Percentiles rank a stretch among this genome's conserved stretches.
phyloP scores from a whole-genome alignment of 2,888 invertebrate genomes.

The Heliconius hortense region DNA sequence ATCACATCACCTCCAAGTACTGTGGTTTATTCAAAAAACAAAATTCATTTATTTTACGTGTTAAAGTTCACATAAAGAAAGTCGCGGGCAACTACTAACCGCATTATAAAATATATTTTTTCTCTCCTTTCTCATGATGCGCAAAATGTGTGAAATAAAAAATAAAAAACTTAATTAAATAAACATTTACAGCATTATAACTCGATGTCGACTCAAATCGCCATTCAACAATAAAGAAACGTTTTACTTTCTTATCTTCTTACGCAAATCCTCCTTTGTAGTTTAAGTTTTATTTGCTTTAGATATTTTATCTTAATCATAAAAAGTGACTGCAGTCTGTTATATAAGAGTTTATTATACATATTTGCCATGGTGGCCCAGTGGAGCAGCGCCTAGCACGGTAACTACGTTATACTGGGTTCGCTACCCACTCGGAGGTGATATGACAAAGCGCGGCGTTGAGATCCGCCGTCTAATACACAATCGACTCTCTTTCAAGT shows the following conservation, averaged over 20 bases:
- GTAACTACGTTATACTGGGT: neutral
- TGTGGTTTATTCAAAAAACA: too few species aligned
- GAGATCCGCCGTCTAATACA: neutral
- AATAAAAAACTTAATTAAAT: too few species aligned
- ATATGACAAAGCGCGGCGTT: neutral
- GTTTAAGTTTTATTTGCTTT: neutral
- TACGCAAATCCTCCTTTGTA: neutral
- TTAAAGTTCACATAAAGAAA: too few species aligned
- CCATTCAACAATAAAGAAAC: neutral
- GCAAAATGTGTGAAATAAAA: too few species aligned
- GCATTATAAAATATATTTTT: too few species aligned
- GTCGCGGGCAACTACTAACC: too few species aligned
- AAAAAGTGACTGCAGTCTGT: neutral
- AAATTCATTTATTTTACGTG: too few species aligned
- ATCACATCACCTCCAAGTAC: too few species aligned
- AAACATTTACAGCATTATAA: neutral
- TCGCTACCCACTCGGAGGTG: too few species aligned
- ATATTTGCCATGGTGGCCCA: neutral
- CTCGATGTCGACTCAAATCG: neutral
- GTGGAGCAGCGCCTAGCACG: neutral
- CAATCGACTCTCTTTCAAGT: too few species aligned
- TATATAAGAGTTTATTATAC: neutral
- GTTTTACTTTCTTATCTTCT: neutral
- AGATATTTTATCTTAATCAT: constrained; percentile 3
- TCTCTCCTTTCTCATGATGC: too few species aligned